Evolutionary conservation across 30 jellyfish, hydroid and myxozoan genomes (phyloP), one percentile per base, ranked within the genome.

Genomic region (Pelagia noctiluca): DNA sequence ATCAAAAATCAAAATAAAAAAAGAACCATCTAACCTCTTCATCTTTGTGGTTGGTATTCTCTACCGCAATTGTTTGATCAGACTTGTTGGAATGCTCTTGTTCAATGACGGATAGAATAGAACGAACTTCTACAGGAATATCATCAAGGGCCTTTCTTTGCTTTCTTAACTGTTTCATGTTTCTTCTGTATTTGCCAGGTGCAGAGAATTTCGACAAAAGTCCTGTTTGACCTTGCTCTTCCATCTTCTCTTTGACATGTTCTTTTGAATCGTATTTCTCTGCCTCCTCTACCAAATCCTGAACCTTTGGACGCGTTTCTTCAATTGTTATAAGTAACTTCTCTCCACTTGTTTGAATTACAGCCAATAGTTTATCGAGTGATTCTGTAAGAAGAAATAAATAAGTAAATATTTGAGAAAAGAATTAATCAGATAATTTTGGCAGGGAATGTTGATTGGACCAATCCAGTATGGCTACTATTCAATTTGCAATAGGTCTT

Each of bases 181-280:
- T 92, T 37, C 97, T 82, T 24, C 97, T 87, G 67, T 85, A 74
- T 70, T 92, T 92, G 18, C 98, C 97, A 31, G 98, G 98, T 26
- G 96, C 97, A 0, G 98, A 86, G 63, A 92, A 87, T 63, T 92
- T 92, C 60, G 96, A 82, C 1, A 87, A 35, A 33, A 92, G 47
- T 3, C 98, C 98, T 34, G 66, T 63, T 28, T 86, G 95, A 4
- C 32, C 75, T 4, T 50, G 33, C 26, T 80, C 88, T 22, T 73
- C 87, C 78, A 28, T 75, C 32, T 67, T 69, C 46, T 90, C 97
- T 53, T 92, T 92, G 34, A 68, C 98, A 72, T 85, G 64, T 25
- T 92, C 98, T 31, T 87, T 92, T 16, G 88, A 80, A 70, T 86
- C 97, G 34, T 71, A 85, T 12, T 68, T 86, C 16, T 80, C 71